Evolutionary conservation across 1,140 invertebrate species (phyloP).

Genomic region (Platyscapa corneri): DNA sequence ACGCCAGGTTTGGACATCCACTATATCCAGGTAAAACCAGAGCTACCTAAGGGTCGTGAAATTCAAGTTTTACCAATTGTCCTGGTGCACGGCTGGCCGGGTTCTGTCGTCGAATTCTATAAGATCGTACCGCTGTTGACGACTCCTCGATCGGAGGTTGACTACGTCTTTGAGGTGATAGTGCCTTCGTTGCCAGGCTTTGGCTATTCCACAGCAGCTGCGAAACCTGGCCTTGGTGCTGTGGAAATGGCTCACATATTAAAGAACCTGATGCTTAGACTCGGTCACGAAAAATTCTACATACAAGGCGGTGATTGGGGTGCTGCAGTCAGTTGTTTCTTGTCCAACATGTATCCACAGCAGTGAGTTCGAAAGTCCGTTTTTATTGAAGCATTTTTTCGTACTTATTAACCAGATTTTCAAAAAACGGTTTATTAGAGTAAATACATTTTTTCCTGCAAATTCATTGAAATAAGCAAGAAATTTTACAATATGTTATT

Average conservation of each 20-base stretch:
- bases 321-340: constrained; percentile 74
- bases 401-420: too few relatives aligned
- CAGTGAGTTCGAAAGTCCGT: constrained; percentile 61
- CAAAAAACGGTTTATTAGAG: too few relatives aligned
- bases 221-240: constrained; percentile 62
- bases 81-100: constrained; percentile 94
- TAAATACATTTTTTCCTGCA: too few relatives aligned
- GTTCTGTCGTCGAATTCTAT: constrained; percentile 89
- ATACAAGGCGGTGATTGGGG: constrained; percentile 93
- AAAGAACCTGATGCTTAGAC: constrained; percentile 86
- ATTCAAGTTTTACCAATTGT: constrained; percentile 81
- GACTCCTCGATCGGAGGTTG: constrained; percentile 72
- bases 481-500: too few relatives aligned
- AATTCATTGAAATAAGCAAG: too few relatives aligned
- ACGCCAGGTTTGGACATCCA: constrained; percentile 81
- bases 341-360: constrained; percentile 83
- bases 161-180: constrained; percentile 88
- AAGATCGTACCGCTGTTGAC: constrained; percentile 85
- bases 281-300: constrained; percentile 86
- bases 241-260: constrained; percentile 83
- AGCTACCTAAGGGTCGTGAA: constrained; percentile 69
- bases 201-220: constrained; percentile 79
- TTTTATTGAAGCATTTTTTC: too few relatives aligned
- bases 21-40: constrained; percentile 79
- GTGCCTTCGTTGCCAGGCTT: constrained; percentile 88